Evolutionary conservation across 2,888 invertebrate genomes (phyloP), one percentile per base, ranked within the genome.

Genomic region (Deilephila porcellus): DNA sequence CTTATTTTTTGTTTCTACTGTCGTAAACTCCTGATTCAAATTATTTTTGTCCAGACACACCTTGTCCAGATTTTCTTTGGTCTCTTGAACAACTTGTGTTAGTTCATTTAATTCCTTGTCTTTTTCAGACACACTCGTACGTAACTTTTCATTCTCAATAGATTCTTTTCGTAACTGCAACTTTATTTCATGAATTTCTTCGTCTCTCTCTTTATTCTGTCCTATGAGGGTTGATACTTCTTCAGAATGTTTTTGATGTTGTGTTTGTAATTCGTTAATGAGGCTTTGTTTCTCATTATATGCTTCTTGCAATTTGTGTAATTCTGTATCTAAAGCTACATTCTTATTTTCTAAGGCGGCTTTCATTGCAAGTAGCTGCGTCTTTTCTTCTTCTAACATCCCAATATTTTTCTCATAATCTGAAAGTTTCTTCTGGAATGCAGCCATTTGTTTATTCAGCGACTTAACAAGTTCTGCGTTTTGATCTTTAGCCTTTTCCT

Each of bases 91-190:
- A 37, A 91, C 93, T 72, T 93, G 90, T 73, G 94, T 91, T 76
- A 95, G 93, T 60, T 94, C 90, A 70, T 93, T 88, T 45, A 92
- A 83, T 73, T 90, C 85, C 60, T 91, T 92, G 73, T 96, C 93
- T 80, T 95, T 94, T 76, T 95, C 95, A 72, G 95, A 88, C 76
- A 97, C 88, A 77, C 91, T 95, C 63, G 93, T 93, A 76, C 96
- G 96, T 77, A 97, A 87, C 79, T 96, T 96, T 79, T 97, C 95
- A 75, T 96, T 95, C 75, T 95, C 95, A 71, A 97, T 96, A 0
- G 96, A 95, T 79, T 95, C 95, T 90, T 96, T 92, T 87, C 95
- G 91, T 67, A 96, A 86, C 71, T 95, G 91, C 72, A 96, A 85
- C 78, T 96, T 90, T 67, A 91, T 90, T 93, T 93, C 86, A 78